phyloP scores from a whole-genome alignment of 53 echinoderm and acorn worm species.

The Henricia sp. region DNA sequence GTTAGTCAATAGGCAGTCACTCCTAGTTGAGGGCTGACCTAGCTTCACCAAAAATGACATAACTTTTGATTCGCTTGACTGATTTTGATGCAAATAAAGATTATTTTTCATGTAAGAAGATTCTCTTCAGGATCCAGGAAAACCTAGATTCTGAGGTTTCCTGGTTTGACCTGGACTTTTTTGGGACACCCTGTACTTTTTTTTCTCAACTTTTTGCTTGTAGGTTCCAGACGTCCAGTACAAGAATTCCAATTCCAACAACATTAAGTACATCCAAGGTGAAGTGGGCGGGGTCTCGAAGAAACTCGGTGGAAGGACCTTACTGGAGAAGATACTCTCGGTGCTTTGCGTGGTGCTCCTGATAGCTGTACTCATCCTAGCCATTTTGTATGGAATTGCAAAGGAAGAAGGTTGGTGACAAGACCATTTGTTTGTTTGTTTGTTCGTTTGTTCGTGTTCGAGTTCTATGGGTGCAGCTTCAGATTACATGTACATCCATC shows the following conservation, averaged over 20 bases:
- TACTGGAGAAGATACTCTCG: conserved; percentile 83
- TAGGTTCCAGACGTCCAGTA: conserved; percentile 66
- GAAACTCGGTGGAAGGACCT: conserved; percentile 63
- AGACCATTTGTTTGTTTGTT: neutral
- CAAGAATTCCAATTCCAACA: conserved; percentile 69
- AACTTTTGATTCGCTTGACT: too few relatives aligned
- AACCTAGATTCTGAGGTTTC: too few relatives aligned
- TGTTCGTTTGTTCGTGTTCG: neutral
- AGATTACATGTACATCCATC: neutral
- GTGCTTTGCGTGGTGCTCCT: conserved; percentile 79
- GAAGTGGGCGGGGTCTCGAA: conserved; percentile 56
- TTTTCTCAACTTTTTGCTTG: neutral
- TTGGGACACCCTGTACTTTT: too few relatives aligned
- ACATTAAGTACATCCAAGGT: conserved; percentile 67
- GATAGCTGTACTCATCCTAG: conserved; percentile 78
- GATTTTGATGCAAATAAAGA: too few relatives aligned
- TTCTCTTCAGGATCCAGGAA: too few relatives aligned
- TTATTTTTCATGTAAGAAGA: too few relatives aligned
- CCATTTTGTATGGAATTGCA: conserved; percentile 73
- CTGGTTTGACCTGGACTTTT: too few relatives aligned
- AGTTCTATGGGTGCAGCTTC: neutral
- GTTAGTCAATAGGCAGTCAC: too few relatives aligned
- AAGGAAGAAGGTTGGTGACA: conserved; percentile 67
- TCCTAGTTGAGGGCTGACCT: too few relatives aligned
- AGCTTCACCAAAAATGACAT: too few relatives aligned